Conservation (phyloP, 1,140 invertebrate genomes). For the Gyrodactylus salaris region DNA sequence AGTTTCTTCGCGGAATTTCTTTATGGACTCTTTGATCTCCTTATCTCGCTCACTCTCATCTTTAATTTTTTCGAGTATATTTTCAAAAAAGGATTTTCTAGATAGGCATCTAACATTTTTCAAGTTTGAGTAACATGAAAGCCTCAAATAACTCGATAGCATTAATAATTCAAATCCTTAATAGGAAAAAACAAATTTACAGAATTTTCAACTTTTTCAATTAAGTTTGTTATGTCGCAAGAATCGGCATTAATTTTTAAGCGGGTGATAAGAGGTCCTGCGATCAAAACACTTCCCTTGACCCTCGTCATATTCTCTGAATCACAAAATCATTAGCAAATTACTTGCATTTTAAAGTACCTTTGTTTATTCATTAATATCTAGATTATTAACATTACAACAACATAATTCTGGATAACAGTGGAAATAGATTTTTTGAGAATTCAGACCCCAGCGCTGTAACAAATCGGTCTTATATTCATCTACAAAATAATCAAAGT, state of each 20-base stretch:
- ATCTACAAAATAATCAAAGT: neutral
- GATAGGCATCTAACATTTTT: neutral
- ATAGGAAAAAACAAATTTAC: too few relatives aligned
- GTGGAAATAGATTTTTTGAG: neutral
- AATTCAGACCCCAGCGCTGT: neutral
- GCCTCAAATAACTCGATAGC: neutral
- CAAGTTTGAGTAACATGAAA: neutral
- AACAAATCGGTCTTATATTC: neutral
- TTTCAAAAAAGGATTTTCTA: neutral
- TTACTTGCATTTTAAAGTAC: neutral
- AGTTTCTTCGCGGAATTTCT: conserved; percentile 75
- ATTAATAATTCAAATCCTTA: too few relatives aligned
- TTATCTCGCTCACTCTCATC: neutral
- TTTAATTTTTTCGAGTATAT: neutral
- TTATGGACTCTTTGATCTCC: conserved; percentile 37
- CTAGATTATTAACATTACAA: neutral
- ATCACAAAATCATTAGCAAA: too few relatives aligned
- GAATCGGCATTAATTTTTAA: neutral
- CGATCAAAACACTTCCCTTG: neutral
- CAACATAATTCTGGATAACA: neutral
- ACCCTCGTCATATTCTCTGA: neutral
- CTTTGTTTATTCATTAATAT: neutral
- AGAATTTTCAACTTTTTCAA: too few relatives aligned
- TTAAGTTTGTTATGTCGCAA: neutral
- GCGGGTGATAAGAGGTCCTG: neutral